Conservation (phyloP, 2,797 vertebrate genomes). For the Crenuchus spilurus region DNA sequence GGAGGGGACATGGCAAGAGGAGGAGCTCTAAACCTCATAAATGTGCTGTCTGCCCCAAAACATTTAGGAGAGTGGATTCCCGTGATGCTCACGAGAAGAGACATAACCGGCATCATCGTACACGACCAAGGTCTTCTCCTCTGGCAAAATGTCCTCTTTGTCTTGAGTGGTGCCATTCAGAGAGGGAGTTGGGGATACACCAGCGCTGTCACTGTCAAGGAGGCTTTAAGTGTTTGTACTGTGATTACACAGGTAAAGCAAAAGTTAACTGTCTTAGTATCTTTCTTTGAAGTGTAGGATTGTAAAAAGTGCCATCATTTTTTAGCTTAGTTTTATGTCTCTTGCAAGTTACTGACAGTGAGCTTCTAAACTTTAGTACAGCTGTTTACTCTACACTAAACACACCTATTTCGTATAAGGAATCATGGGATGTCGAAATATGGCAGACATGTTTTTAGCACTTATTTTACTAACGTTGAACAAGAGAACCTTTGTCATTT, state of each 20-base stretch:
- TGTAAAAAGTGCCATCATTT: too few species aligned
- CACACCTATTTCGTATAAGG: too few species aligned
- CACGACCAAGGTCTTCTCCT: conserved; percentile 3
- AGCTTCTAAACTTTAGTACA: too few species aligned
- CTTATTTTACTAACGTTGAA: too few species aligned
- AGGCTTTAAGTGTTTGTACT: conserved; percentile 52
- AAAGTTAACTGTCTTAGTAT: background rate
- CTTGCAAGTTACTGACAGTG: too few species aligned
- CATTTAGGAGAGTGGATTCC: conserved; percentile 51
- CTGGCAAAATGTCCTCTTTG: conserved; percentile 39
- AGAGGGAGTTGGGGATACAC: conserved; percentile 53
- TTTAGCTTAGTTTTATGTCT: too few species aligned
- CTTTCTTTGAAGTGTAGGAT: background rate
- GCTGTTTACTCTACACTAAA: too few species aligned
- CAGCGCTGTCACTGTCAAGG: conserved; percentile 49
- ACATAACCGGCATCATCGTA: conserved; percentile 34
- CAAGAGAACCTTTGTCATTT: too few species aligned
- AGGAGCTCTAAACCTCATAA: conserved; percentile 44
- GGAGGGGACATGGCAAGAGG: conserved; percentile 54
- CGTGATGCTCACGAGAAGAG: conserved; percentile 51
- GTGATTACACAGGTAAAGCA: conserved; percentile 63
- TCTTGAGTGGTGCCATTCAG: conserved; percentile 54
- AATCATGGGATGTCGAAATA: too few species aligned
- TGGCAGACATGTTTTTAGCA: too few species aligned
- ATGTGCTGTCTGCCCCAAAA: conserved; percentile 48